Percentiles rank a stretch among this genome's conserved stretches.
phyloP scores from a whole-genome alignment of 2,888 invertebrate genomes.

The Drosophila nr. perissopoda region DNA sequence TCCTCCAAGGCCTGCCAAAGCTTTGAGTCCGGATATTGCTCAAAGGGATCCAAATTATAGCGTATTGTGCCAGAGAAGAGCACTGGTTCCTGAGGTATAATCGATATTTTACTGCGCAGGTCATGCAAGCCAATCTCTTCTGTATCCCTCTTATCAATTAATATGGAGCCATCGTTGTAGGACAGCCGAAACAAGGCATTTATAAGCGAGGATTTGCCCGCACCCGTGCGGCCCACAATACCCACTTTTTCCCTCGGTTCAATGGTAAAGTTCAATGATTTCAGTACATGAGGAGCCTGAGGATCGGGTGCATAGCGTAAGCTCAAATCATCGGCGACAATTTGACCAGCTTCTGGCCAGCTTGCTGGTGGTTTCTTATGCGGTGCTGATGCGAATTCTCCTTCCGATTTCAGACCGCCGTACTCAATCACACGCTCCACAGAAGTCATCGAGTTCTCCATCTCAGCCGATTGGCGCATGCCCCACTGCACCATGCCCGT shows the following conservation, averaged over 20 bases:
- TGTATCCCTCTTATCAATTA: constrained; percentile 92
- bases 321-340: constrained; percentile 89
- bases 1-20: constrained; percentile 95
- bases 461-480: constrained; percentile 95
- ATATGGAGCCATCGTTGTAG: constrained; percentile 90
- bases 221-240: constrained; percentile 90
- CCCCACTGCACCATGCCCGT: constrained; percentile 91
- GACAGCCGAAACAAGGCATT: constrained; percentile 92
- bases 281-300: constrained; percentile 90
- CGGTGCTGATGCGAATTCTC: constrained; percentile 88
- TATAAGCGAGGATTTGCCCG: constrained; percentile 90
- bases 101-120: constrained; percentile 91
- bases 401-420: constrained; percentile 84
- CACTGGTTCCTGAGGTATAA: constrained; percentile 94
- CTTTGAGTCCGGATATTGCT: constrained; percentile 90
- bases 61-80: constrained; percentile 94
- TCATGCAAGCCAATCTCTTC: constrained; percentile 90
- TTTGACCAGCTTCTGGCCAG: constrained; percentile 90
- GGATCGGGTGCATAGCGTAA: constrained; percentile 89
- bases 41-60: constrained; percentile 95
- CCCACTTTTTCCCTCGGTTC: constrained; percentile 89
- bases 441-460: constrained; percentile 94
- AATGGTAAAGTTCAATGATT: constrained; percentile 88
- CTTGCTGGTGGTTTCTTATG: constrained; percentile 87
- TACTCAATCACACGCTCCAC: constrained; percentile 93